phyloP scores from a whole-genome alignment of 2,113 vertebrate species.

The Osmerus mordax region DNA sequence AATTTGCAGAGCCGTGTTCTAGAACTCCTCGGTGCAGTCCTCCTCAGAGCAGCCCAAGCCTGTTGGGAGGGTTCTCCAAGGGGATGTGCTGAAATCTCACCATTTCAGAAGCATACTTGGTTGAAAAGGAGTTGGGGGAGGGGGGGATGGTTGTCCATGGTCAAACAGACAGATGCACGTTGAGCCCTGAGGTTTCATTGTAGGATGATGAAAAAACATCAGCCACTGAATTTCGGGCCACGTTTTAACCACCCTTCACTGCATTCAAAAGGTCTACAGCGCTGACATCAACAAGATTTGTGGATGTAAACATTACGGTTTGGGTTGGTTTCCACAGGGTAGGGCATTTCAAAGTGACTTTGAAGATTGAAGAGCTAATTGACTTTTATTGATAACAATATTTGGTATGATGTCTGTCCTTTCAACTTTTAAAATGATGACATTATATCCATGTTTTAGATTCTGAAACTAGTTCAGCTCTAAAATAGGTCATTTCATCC shows the following conservation, averaged over 20 bases:
- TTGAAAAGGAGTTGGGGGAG: no score
- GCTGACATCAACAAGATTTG: no score
- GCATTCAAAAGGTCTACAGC: no score
- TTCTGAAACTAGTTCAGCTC: constrained; percentile 63
- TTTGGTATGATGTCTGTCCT: neutral
- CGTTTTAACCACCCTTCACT: no score
- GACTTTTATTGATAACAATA: neutral
- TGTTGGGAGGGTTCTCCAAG: constrained; percentile 40
- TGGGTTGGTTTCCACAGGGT: neutral
- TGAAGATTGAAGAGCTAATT: neutral
- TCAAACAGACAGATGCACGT: constrained; percentile 56
- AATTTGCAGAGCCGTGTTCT: constrained; percentile 50
- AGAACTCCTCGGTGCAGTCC: constrained; percentile 46
- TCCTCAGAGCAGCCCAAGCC: constrained; percentile 40
- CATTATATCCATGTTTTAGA: constrained; percentile 27
- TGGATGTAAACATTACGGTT: neutral
- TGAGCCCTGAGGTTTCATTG: neutral
- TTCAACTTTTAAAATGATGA: constrained; percentile 10
- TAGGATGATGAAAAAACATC: neutral
- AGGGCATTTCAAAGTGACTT: neutral
- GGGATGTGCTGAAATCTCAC: neutral
- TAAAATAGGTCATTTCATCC: constrained; percentile 64
- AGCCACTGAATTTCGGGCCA: no score
- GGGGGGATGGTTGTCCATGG: constrained; percentile 39
- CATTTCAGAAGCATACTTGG: no score